A percentile compares a stretch with the other conserved stretches of the same genome.
These are phyloP conservation scores for Tychaedon coryphoeus DNA, from an alignment of 2,113 vertebrate species.

Conservation along the genomic window DNA sequence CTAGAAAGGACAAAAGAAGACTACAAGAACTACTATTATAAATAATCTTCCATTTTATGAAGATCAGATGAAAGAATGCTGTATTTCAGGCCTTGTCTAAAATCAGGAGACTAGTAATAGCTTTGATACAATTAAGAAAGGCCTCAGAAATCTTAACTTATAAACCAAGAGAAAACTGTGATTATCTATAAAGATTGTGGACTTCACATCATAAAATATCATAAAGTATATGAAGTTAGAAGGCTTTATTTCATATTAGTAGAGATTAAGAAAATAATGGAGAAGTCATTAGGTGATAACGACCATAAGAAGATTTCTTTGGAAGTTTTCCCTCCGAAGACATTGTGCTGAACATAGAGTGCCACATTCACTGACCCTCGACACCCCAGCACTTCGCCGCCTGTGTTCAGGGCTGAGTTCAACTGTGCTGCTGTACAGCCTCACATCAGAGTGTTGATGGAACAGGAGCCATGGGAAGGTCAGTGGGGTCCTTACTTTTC, in stretches of 20 bases:
- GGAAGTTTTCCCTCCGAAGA: neutral
- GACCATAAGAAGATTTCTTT: neutral
- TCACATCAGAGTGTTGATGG: fast-evolving
- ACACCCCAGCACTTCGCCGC: neutral
- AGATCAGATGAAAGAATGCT: neutral
- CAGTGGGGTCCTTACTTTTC: neutral
- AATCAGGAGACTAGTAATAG: neutral
- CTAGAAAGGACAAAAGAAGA: conserved; percentile 3
- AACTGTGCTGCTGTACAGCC: fast-evolving
- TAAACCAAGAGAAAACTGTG: neutral
- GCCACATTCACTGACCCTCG: fast-evolving
- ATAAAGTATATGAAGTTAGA: neutral
- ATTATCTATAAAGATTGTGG: neutral
- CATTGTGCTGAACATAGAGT: neutral
- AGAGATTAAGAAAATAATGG: neutral
- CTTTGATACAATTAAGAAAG: neutral
- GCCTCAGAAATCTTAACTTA: neutral
- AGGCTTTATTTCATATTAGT: neutral
- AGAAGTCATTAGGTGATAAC: neutral
- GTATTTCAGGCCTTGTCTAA: neutral
- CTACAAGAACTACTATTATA: neutral
- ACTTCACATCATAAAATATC: neutral
- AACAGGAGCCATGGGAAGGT: neutral
- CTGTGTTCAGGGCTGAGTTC: neutral
- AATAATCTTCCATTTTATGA: neutral